phyloP scores from a whole-genome alignment of 37 sponge, comb jelly and placozoan genomes.

The Aphrocallistes beatrix region DNA sequence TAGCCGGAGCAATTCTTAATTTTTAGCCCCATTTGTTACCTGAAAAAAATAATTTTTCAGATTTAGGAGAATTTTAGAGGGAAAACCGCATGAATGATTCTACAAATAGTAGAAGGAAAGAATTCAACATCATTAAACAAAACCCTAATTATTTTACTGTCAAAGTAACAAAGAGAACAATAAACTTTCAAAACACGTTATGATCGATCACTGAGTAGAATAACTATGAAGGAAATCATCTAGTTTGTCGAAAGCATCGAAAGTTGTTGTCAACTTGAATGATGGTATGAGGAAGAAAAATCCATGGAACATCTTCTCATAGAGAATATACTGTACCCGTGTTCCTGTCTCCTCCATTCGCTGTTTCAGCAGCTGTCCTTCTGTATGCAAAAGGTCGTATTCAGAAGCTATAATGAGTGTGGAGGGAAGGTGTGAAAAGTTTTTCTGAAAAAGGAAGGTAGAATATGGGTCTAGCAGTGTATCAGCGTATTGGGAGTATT shows the following conservation, averaged over 20 bases:
- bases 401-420: background rate
- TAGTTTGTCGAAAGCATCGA: background rate
- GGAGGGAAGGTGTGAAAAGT: conserved; percentile 10
- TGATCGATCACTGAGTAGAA: too few relatives aligned
- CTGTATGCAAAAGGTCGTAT: background rate
- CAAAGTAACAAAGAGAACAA: too few relatives aligned
- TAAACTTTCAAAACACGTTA: too few relatives aligned
- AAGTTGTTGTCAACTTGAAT: background rate
- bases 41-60: too few relatives aligned
- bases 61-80: too few relatives aligned
- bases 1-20: too few relatives aligned
- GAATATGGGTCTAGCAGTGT: background rate
- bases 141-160: too few relatives aligned
- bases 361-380: background rate
- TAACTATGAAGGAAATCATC: background rate
- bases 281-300: background rate
- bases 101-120: too few relatives aligned
- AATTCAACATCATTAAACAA: too few relatives aligned
- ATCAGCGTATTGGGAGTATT: background rate
- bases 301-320: conserved; percentile 5
- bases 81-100: too few relatives aligned
- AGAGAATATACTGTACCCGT: background rate
- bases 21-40: too few relatives aligned
- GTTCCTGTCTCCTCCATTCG: background rate
- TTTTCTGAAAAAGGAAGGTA: background rate